Percentiles rank a stretch among this genome's conserved stretches.
Evolutionary conservation across 2,888 invertebrate genomes (phyloP).

Genomic region (Parnassius smintheus): DNA sequence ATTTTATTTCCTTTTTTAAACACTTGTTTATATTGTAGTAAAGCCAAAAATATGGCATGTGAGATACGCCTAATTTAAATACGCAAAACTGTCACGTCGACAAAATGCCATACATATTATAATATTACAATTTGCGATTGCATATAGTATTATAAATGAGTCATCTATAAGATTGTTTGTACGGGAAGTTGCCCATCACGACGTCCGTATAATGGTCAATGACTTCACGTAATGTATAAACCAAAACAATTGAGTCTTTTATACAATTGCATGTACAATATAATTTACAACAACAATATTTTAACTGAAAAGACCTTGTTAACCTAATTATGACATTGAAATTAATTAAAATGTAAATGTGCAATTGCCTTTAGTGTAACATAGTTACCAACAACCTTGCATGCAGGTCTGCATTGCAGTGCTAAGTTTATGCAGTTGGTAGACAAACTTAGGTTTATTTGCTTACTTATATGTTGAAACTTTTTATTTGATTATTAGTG

Average conservation of each 20-base stretch:
- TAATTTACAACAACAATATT: constrained; percentile 6
- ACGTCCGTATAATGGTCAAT: constrained; percentile 63
- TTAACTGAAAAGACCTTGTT: constrained; percentile 32
- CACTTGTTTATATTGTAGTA: constrained; percentile 36
- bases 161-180: constrained; percentile 64
- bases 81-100: constrained; percentile 39
- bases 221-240: constrained; percentile 53
- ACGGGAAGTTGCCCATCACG: constrained; percentile 62
- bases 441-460: too few relatives aligned
- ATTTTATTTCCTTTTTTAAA: constrained; percentile 37
- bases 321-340: constrained; percentile 32
- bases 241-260: constrained; percentile 46
- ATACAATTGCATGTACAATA: constrained; percentile 22
- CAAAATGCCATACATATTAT: constrained; percentile 36
- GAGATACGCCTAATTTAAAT: constrained; percentile 23
- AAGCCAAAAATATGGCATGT: constrained; percentile 26
- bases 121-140: constrained; percentile 36
- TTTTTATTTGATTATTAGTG: too few relatives aligned
- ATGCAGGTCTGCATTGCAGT: constrained; percentile 22
- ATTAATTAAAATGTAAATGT: constrained; percentile 27
- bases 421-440: not conserved
- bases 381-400: constrained; percentile 20
- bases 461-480: too few relatives aligned
- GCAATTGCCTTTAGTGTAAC: constrained; percentile 23
- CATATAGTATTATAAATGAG: constrained; percentile 47